Evolutionary conservation across 2,797 vertebrate species (phyloP), one percentile per base, ranked within the genome.

Genomic region (Fratercula arctica): DNA sequence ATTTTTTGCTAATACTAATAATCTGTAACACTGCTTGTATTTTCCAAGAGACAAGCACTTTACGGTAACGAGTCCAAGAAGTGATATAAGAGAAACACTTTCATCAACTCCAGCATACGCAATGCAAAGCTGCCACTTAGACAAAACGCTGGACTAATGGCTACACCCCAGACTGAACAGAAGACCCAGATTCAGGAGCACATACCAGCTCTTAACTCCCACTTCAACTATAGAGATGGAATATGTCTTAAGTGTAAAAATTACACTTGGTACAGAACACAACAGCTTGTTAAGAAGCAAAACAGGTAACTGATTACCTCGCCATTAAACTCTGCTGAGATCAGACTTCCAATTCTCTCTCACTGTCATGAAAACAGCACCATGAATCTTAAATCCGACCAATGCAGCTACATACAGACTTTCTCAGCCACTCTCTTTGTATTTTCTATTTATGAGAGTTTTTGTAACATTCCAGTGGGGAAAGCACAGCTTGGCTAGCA

Each of bases 191-290:
- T 6, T 51, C 17, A 85, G 59, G 37, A 67, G 43, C 45, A 68
- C n/a, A 33, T 2, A 46, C 5, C 33, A 5, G 51, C 59, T 83
- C 56, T 3, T 12, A 16, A 68, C 37, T 81, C 70, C 37, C 45
- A 45, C 11, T 29, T 60, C 2, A 1, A 21, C 33, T 28, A 37
- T 0, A 43, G 26, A 45, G 45, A 51, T 8, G 25, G 35, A 79
- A 13, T 12, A 14, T 4, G 66, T 13, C 86, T 56, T 2, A 35
- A n/a, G 39, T 16, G 50, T 45, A 74, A 85, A 73, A 90, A 80
- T 21, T 9, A 74, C 53, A 46, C 31, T 24, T 21, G 54, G 21
- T 6, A 67, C 23, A 82, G 39, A 85, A 77, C 24, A 50, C 31
- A 80, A 19, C 0, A 3, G 24, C 41, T 28, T 35, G 56, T 13